phyloP scores from a whole-genome alignment of 2,113 vertebrate species.

The Microcebus jonahi region DNA sequence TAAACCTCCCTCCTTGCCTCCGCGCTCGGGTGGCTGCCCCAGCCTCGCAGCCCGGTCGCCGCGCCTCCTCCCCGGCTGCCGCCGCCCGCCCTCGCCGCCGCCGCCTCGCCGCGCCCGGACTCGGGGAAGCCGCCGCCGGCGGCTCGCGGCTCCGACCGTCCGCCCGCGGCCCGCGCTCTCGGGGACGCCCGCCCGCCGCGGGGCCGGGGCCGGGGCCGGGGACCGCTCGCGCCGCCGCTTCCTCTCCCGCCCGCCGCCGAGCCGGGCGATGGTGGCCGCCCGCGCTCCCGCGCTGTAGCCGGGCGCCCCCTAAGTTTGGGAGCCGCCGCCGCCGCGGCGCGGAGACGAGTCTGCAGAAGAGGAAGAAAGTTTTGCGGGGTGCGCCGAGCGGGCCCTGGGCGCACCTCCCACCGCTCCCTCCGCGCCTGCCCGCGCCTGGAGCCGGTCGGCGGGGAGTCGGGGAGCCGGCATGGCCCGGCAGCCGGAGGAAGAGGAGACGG shows the following conservation, averaged over 20 bases:
- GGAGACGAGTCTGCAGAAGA: background rate
- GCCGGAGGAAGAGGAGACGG: conserved; percentile 56
- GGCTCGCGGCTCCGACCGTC: background rate
- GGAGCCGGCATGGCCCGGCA: conserved; percentile 67
- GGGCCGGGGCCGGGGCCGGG: background rate
- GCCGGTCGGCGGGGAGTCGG: background rate
- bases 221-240: background rate
- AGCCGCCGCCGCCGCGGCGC: conserved; percentile 42
- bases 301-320: conserved; percentile 72
- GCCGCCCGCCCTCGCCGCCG: background rate
- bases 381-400: conserved; percentile 46
- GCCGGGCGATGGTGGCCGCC: conserved; percentile 71
- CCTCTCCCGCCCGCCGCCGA: conserved; percentile 13
- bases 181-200: background rate
- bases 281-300: conserved; percentile 56
- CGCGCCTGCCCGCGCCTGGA: conserved; percentile 28
- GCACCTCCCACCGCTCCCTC: conserved; percentile 3
- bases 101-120: background rate
- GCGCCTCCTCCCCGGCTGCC: conserved; percentile 14
- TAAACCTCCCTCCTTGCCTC: conserved; percentile 42
- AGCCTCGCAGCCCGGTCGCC: background rate
- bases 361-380: conserved; percentile 72
- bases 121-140: conserved; percentile 12
- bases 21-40: conserved; percentile 48
- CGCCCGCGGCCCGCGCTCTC: background rate